Evolutionary conservation across 1,140 invertebrate genomes (phyloP).

Genomic region (Cyclargus thomasi): DNA sequence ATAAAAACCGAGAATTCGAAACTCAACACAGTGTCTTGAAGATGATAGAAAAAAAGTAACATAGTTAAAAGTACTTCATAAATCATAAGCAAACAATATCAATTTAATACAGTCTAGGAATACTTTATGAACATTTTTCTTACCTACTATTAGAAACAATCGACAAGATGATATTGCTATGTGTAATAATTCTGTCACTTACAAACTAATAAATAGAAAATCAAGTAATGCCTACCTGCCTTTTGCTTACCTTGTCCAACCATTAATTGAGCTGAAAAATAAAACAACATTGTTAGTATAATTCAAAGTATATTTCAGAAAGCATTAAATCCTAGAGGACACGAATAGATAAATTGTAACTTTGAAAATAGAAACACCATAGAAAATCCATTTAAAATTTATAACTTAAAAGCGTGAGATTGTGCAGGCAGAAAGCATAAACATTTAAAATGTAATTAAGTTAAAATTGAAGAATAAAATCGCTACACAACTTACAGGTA

Average conservation of each 20-base stretch:
- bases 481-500: not conserved
- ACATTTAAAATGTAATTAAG: constrained; percentile 5
- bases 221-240: constrained; percentile 5
- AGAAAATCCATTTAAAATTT: not conserved
- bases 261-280: constrained; percentile 87
- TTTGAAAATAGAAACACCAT: not conserved
- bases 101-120: too few species aligned
- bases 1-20: too few species aligned
- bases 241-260: constrained; percentile 84
- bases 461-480: not conserved
- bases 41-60: not conserved
- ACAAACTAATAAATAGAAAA: constrained; percentile 7
- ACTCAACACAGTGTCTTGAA: too few species aligned
- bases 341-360: not conserved
- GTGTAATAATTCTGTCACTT: not conserved
- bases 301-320: not conserved
- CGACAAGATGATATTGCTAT: not conserved
- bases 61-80: not conserved
- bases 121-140: too few species aligned
- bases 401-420: not conserved
- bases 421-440: not conserved
- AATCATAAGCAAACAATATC: too few species aligned
- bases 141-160: not conserved
- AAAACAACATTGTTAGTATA: constrained; percentile 29
- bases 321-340: not conserved